Percentiles rank a stretch among this genome's conserved stretches.
Conservation (phyloP, 2,113 vertebrate genomes). For the Anarhynchus alexandrinus region DNA sequence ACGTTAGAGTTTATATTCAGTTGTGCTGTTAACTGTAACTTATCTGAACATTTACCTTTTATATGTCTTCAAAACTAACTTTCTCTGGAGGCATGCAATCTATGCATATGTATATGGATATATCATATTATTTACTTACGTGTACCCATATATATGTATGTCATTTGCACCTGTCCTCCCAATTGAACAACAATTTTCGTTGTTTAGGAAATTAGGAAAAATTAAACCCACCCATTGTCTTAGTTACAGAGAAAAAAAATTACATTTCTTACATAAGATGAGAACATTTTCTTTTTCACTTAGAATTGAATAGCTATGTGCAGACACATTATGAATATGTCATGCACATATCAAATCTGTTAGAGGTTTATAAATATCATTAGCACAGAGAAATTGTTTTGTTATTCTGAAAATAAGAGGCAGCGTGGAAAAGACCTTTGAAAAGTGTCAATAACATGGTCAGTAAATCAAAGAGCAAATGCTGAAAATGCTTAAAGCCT, state of each 20-base stretch:
- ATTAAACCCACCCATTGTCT: accelerated
- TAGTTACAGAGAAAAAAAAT: not conserved
- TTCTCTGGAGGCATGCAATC: not conserved
- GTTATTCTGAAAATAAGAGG: not conserved
- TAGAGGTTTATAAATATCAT: not conserved
- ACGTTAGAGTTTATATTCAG: not conserved
- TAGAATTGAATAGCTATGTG: not conserved
- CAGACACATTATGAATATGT: not conserved
- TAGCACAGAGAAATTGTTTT: not conserved
- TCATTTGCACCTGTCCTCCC: not conserved
- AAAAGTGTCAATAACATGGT: not conserved
- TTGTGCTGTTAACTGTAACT: not conserved
- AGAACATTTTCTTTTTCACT: not conserved
- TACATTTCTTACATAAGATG: not conserved
- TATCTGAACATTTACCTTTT: not conserved
- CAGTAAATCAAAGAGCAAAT: not conserved
- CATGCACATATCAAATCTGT: not conserved
- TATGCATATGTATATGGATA: not conserved
- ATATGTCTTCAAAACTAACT: not conserved
- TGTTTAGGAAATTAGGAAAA: not conserved
- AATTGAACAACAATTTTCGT: not conserved
- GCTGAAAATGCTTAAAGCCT: not conserved
- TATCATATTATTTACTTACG: not conserved
- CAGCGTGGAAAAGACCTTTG: not conserved
- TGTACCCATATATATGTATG: not conserved